These are phyloP conservation scores for Pagetopsis macropterus DNA, from an alignment of 2,797 vertebrate species.

Conservation along the genomic window DNA sequence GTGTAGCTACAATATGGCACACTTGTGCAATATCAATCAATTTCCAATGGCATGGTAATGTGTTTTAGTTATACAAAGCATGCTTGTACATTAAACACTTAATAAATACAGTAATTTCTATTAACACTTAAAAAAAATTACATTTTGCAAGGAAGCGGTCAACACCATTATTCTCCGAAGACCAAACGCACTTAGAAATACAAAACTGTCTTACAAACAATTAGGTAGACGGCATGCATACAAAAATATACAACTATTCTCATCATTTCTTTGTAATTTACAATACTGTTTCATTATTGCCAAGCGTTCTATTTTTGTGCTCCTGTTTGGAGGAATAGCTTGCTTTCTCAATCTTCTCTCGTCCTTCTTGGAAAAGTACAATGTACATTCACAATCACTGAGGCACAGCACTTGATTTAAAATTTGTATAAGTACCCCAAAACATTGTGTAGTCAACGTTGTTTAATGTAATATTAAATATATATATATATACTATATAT, in stretches of 20 bases:
- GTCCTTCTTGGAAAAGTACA: constrained; percentile 67
- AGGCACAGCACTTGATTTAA: constrained; percentile 81
- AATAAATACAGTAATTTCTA: constrained; percentile 77
- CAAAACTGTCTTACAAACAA: constrained; percentile 83
- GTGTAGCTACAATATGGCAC: constrained; percentile 74
- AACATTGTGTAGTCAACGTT: constrained; percentile 67
- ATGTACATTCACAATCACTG: constrained; percentile 82
- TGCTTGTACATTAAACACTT: constrained; percentile 80
- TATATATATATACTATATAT: constrained; percentile 42
- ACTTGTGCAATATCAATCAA: constrained; percentile 71
- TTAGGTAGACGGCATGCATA: constrained; percentile 85
- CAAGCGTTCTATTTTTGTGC: constrained; percentile 66
- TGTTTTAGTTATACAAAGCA: constrained; percentile 79
- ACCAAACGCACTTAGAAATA: constrained; percentile 75
- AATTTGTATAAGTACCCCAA: constrained; percentile 74
- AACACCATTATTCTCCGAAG: constrained; percentile 62
- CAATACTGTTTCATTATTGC: constrained; percentile 82
- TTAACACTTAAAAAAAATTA: constrained; percentile 54
- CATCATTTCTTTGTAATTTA: constrained; percentile 77
- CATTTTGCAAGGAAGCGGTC: constrained; percentile 38
- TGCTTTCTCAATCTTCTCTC: constrained; percentile 50
- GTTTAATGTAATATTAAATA: constrained; percentile 69
- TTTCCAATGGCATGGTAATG: constrained; percentile 65
- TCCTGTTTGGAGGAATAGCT: constrained; percentile 60
- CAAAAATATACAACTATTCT: constrained; percentile 88